phyloP scores from a whole-genome alignment of 64 coral and sea anemone genomes.

The Trachythela sp. region DNA sequence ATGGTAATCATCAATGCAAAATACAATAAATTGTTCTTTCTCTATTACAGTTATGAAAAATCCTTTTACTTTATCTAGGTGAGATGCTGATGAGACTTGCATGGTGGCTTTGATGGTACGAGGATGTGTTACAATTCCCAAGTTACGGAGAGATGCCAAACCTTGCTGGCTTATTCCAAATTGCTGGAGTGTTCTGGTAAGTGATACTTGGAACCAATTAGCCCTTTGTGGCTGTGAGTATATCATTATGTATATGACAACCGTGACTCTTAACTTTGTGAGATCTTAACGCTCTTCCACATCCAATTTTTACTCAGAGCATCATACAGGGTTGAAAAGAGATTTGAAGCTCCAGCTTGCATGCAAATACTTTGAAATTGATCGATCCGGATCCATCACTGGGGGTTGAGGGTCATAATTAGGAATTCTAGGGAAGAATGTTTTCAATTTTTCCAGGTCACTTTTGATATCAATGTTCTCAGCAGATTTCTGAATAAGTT shows the following conservation, averaged over 20 bases:
- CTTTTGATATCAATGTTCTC: neutral
- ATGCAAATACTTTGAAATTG: neutral
- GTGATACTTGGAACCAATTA: conserved; percentile 17
- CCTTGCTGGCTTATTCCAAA: conserved; percentile 24
- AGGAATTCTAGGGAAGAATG: conserved; percentile 9
- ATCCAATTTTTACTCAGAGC: neutral
- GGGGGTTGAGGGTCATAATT: conserved; percentile 19
- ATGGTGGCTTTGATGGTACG: conserved; percentile 5
- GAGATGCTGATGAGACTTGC: neutral
- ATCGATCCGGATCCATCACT: neutral
- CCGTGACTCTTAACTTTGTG: conserved; percentile 15
- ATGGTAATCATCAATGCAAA: conserved; percentile 19
- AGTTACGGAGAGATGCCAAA: neutral
- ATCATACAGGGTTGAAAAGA: neutral
- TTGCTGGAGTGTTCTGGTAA: conserved; percentile 15
- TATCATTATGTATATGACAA: conserved; percentile 7
- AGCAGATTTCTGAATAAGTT: neutral
- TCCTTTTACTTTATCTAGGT: conserved; percentile 7
- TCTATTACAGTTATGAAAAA: conserved; percentile 7
- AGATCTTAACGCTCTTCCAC: neutral
- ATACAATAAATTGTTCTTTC: conserved; percentile 10
- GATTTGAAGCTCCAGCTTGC: conserved; percentile 2
- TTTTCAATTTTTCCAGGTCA: conserved; percentile 27
- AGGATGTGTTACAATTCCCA: neutral
- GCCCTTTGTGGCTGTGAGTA: conserved; percentile 13